phyloP scores from a whole-genome alignment of 2,113 vertebrate species.

The Heterotilapia buettikoferi region DNA sequence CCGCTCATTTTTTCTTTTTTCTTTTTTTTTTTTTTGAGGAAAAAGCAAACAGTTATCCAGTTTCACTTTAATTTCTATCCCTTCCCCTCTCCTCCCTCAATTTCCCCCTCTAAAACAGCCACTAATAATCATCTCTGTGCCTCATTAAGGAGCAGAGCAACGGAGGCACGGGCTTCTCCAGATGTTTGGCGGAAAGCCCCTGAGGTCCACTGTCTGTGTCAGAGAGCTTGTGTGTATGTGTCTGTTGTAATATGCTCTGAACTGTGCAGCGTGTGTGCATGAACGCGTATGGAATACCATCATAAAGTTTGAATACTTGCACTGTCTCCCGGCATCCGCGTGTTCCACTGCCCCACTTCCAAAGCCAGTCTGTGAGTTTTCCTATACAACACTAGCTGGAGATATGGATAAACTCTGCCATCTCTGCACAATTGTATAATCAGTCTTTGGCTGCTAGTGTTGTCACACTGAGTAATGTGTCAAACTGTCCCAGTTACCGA shows the following conservation, averaged over 20 bases:
- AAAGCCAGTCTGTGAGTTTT: background rate
- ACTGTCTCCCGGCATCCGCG: constrained; percentile 19
- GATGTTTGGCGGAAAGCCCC: constrained; percentile 55
- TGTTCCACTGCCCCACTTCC: constrained; percentile 62
- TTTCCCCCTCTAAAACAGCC: constrained; percentile 23
- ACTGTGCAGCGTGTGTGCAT: background rate
- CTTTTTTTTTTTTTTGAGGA: background rate
- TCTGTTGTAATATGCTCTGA: background rate
- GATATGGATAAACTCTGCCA: constrained; percentile 9
- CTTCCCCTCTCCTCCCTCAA: background rate
- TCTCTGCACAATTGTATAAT: background rate
- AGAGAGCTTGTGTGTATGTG: constrained; percentile 5
- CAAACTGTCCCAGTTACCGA: background rate
- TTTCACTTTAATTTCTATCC: constrained; percentile 21
- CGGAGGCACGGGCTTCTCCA: constrained; percentile 46
- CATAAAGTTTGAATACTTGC: background rate
- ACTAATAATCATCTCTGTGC: constrained; percentile 58
- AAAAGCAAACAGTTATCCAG: constrained; percentile 46
- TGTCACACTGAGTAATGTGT: background rate
- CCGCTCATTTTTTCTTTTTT: background rate
- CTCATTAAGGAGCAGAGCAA: constrained; percentile 61
- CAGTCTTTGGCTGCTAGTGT: constrained; percentile 8
- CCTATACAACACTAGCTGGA: constrained; percentile 31
- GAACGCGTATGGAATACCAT: background rate
- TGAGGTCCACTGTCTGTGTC: constrained; percentile 38